phyloP scores from a whole-genome alignment of 2,888 invertebrate genomes.

The Acronicta alni region DNA sequence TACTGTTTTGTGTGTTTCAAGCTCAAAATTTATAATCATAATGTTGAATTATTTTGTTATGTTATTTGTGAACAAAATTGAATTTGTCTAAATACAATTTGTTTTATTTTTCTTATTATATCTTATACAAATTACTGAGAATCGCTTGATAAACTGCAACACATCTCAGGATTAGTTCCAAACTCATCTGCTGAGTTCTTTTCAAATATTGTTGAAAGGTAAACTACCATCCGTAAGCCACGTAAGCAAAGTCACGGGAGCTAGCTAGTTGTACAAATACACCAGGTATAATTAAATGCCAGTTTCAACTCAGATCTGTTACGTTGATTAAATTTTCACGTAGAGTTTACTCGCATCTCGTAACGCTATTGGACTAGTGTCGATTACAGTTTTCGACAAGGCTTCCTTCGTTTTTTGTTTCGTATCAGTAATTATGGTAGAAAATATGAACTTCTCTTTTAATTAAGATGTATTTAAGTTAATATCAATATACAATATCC shows the following conservation, averaged over 20 bases:
- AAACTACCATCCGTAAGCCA: slow-evolving; percentile 29
- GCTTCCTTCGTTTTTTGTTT: slow-evolving; percentile 45
- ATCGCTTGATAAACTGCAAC: no score
- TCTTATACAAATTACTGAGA: no score
- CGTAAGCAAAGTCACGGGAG: slow-evolving; percentile 32
- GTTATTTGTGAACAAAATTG: no score
- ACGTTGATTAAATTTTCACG: slow-evolving; percentile 66
- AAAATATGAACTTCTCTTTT: slow-evolving; percentile 34
- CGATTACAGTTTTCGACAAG: slow-evolving; percentile 49
- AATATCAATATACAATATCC: neutral
- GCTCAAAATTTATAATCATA: no score
- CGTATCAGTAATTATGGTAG: slow-evolving; percentile 17
- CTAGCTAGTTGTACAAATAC: slow-evolving; percentile 38
- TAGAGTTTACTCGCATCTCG: slow-evolving; percentile 31
- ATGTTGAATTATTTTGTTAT: no score
- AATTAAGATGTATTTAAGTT: slow-evolving; percentile 19
- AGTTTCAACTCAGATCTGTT: slow-evolving; percentile 56
- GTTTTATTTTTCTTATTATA: no score
- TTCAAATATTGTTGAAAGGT: slow-evolving; percentile 31
- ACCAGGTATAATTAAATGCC: slow-evolving; percentile 51
- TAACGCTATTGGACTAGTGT: slow-evolving; percentile 44
- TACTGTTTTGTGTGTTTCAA: no score
- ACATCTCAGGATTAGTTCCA: slow-evolving; percentile 6
- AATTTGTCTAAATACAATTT: no score
- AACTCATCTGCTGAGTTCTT: slow-evolving; percentile 22